Base-by-base conservation (phyloP, 2,888 invertebrate genomes). In the Drosophila quinaria region DNA sequence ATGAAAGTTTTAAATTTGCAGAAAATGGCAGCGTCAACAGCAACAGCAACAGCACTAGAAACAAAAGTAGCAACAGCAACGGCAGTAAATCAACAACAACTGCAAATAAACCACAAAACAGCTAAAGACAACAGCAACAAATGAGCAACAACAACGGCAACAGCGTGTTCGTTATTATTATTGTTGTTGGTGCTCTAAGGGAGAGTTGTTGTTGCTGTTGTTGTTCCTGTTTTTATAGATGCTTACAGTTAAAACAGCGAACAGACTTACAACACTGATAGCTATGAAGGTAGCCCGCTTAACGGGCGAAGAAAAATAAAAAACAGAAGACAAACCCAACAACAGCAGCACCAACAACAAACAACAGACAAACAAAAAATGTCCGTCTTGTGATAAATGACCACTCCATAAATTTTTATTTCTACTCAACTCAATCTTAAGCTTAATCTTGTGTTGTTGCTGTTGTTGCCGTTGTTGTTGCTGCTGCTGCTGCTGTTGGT, bases 331-430 rank as follows among this genome's bases (percentile, higher is more conserved):
- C 25, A 49, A 44, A 37, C 17, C 41, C 39, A 63, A 59, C 50
- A 22, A 29, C 42, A 52, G 33, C n/a, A 50, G 41, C 56, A 74
- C 62, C 52, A 61, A 31, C 44, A 55, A 55, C 35, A 56, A 37
- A 33, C 42, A 47, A 19, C 42, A 60, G 49, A 47, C 73, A 62
- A 74, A 69, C 74, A 60, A 71, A 65, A 71, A 75, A 59, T 75
- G 70, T 59, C 60, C 70, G 66, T 58, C 76, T 55, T 71, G 78
- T 87, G 85, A 85, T 85, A 84, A 87, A 85, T 84, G 87, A 84
- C 70, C 81, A 81, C 74, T 81, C 72, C 84, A 85, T 85, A 84
- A 80, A 85, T 85, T 85, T 85, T 80, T 84, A 85, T 85, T 80
- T 72, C 73, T 70, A 80, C 84, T 85, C 81, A 78, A 76, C 80